Conservation (phyloP, 2,888 invertebrate genomes). For the Pandemis heparana region DNA sequence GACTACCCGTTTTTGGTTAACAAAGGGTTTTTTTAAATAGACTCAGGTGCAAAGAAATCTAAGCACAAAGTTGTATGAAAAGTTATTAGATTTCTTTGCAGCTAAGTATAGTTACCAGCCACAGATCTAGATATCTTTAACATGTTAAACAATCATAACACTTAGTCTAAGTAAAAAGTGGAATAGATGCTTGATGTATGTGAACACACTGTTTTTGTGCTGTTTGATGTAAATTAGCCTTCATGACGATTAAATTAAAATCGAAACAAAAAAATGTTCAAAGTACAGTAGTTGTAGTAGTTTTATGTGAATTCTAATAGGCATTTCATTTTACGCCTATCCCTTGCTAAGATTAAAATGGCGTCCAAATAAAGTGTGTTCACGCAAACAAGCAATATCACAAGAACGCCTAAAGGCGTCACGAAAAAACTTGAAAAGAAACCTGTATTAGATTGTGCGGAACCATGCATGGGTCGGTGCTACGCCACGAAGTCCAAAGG, state of each 20-base stretch:
- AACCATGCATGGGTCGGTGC: conserved; percentile 48
- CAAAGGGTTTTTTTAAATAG: too few relatives aligned
- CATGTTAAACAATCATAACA: conserved; percentile 57
- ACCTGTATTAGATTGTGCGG: conserved; percentile 32
- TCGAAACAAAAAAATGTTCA: too few relatives aligned
- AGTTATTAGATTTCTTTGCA: too few relatives aligned
- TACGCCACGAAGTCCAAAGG: conserved; percentile 98
- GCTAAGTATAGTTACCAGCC: conserved; percentile 1
- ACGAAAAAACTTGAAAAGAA: conserved; percentile 35
- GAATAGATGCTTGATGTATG: conserved; percentile 41
- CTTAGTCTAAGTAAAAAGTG: conserved; percentile 57
- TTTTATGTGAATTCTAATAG: not conserved
- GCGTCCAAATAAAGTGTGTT: conserved; percentile 20
- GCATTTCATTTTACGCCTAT: not conserved
- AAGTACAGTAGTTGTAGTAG: not conserved
- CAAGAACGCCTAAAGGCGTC: conserved; percentile 23
- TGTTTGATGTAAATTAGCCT: not conserved
- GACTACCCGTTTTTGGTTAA: too few relatives aligned
- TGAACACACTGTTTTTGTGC: conserved; percentile 27
- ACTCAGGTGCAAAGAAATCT: too few relatives aligned
- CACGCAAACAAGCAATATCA: conserved; percentile 35
- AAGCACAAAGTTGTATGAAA: too few relatives aligned
- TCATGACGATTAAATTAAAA: not conserved
- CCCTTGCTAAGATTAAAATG: not conserved
- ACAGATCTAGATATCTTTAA: conserved; percentile 43